Evolutionary conservation across 2,113 vertebrate species (phyloP).

Genomic region (Oreochromis niloticus): DNA sequence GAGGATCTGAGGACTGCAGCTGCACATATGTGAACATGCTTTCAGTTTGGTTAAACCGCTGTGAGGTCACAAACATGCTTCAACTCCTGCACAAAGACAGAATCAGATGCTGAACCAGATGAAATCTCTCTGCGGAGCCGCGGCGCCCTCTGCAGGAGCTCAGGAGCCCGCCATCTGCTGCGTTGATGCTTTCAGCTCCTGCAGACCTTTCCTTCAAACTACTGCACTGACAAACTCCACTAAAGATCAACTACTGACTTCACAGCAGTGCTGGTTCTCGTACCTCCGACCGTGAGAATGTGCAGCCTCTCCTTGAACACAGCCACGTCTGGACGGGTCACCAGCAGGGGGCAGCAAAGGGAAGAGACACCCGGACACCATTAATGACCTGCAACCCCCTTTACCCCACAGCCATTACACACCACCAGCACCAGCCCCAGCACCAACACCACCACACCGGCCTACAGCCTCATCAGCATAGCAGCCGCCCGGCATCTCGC

Average conservation of each 20-base stretch:
- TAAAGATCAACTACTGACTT: background rate
- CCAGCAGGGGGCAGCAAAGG: conserved; percentile 54
- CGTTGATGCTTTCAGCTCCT: background rate
- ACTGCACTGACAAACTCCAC: background rate
- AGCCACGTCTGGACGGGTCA: conserved; percentile 80
- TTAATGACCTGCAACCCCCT: conserved; percentile 44
- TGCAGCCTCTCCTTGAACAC: conserved; percentile 92
- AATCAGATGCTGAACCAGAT: background rate
- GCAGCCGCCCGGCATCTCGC: background rate
- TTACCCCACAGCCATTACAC: background rate
- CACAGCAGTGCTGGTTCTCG: conserved; percentile 56
- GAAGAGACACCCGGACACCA: conserved; percentile 62
- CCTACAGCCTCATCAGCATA: background rate
- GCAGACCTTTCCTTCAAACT: background rate
- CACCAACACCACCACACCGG: background rate
- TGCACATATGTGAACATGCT: background rate
- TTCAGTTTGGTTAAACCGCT: background rate
- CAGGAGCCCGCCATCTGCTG: background rate
- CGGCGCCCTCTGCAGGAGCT: background rate
- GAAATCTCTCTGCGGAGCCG: background rate
- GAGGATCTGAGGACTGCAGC: background rate
- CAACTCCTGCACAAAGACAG: background rate
- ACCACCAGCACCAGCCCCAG: background rate
- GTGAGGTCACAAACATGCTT: background rate
- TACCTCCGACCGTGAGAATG: conserved; percentile 97